Conservation (phyloP, 2,888 invertebrate species). For the Scelioninae gen. 1 region DNA sequence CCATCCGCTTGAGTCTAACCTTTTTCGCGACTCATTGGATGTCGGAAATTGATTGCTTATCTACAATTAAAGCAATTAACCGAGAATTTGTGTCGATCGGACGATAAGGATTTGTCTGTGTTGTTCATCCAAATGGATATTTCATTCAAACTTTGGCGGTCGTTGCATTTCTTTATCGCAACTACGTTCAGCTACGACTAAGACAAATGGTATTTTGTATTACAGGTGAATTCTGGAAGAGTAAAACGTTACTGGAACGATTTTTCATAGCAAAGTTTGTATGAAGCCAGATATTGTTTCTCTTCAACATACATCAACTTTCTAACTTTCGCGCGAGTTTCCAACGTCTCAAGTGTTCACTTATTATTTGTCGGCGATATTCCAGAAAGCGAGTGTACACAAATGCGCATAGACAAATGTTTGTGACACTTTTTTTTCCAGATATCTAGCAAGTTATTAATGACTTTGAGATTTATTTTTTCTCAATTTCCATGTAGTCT, state of each 20-base stretch:
- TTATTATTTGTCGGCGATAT: conserved; percentile 54
- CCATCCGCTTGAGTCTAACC: conserved; percentile 6
- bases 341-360: conserved; percentile 29
- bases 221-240: conserved; percentile 46
- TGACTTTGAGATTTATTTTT: neutral
- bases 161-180: conserved; percentile 43
- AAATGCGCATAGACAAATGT: conserved; percentile 30
- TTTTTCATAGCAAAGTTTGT: conserved; percentile 59
- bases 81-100: conserved; percentile 30
- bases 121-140: conserved; percentile 28
- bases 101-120: conserved; percentile 13
- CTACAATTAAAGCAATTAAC: conserved; percentile 30
- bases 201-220: conserved; percentile 59
- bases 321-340: conserved; percentile 56
- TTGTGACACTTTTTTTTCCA: conserved; percentile 16
- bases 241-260: conserved; percentile 38
- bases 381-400: neutral
- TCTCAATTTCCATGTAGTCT: too few species aligned
- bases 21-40: too few species aligned
- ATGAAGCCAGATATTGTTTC: conserved; percentile 58
- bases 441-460: conserved; percentile 9
- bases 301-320: conserved; percentile 52
- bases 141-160: conserved; percentile 39
- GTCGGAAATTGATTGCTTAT: conserved; percentile 16
- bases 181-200: conserved; percentile 35